A percentile compares a stretch with the other conserved stretches of the same genome.
These are phyloP conservation scores for Esox masquinongy DNA, from an alignment of 2,797 vertebrate genomes.

Conservation along the genomic window DNA sequence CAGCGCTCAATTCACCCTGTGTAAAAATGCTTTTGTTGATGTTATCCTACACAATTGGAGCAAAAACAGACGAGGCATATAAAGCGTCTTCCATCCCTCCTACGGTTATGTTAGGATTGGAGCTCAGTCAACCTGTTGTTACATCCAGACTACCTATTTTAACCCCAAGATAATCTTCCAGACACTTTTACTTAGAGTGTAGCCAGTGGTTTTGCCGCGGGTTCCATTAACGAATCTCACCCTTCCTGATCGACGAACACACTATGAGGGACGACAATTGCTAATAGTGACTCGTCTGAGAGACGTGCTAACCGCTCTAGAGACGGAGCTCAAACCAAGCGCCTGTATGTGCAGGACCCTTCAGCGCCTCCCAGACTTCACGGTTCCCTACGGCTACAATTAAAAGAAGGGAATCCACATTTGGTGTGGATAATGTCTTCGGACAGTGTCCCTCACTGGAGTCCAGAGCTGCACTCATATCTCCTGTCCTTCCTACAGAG, in stretches of 20 bases:
- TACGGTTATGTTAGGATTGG: not conserved
- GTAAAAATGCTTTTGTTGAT: conserved; percentile 35
- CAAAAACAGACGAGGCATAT: conserved; percentile 26
- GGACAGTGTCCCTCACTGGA: not conserved
- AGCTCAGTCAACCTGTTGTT: not conserved
- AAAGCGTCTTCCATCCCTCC: conserved; percentile 2
- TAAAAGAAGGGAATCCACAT: conserved; percentile 1
- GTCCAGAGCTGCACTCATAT: not conserved
- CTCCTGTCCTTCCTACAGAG: not conserved
- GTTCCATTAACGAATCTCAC: conserved; percentile 13
- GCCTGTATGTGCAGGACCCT: no score
- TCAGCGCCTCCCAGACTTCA: conserved; percentile 5
- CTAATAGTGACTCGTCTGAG: no score
- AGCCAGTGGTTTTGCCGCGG: no score
- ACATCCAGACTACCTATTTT: not conserved
- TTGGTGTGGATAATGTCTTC: not conserved
- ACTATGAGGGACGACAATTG: no score
- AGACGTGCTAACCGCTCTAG: no score
- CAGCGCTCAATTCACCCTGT: conserved; percentile 26
- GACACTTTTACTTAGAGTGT: not conserved
- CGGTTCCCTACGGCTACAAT: not conserved
- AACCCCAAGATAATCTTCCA: no score
- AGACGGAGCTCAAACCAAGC: no score
- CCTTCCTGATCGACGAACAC: conserved; percentile 32
- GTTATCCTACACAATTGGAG: conserved; percentile 12